Evolutionary conservation across 2,113 vertebrate species (phyloP), one percentile per base, ranked within the genome.

Genomic region (Sinocyclocheilus maitianheensis): DNA sequence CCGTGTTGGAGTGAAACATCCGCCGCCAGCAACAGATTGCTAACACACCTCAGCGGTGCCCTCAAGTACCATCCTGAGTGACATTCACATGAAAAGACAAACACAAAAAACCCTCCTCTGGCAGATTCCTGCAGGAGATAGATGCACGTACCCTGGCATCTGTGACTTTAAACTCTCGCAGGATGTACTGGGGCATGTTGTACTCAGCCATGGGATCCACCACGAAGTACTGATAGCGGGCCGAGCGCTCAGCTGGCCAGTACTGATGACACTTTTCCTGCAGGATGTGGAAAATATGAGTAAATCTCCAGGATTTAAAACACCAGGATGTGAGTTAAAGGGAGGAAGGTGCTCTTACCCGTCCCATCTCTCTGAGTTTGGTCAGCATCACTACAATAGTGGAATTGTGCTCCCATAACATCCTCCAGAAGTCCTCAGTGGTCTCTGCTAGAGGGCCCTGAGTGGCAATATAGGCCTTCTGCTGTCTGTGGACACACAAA

Each of bases 251-350:
- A 0, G 97, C 96, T 0, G 98, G 98, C 98, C 98, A 99, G 94
- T 99, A 99, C 94, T 99, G 98, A 88, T 99, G 98, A 89, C 97
- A 99, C 88, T 99, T 99, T 89, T 99, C 98, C 98, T 99, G 51
- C 2, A 89, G 48, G 46, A 51, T 40, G 18, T 16, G 60, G 40
- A 63, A 22, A 79, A 55, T 1, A 26, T 1, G 51, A 55, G 14
- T 77, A 34, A 5, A 55, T 34, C 1, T 6, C 13, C 76, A 55
- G n/a, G 30, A 55, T 55, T 77, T 34, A 77, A 51, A 55, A 48
- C 22, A 26, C 10, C 51, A 30, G 48, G 48, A 77, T 6, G 48
- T 4, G 2, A 77, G 24, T 77, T 26, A 24, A 48, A 60, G 5
- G 30, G 24, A 55, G 3, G 14, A 55, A 55, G 24, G 34, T 12